phyloP scores from a whole-genome alignment of 1,140 invertebrate species.

The Euura saliciscinereae region DNA sequence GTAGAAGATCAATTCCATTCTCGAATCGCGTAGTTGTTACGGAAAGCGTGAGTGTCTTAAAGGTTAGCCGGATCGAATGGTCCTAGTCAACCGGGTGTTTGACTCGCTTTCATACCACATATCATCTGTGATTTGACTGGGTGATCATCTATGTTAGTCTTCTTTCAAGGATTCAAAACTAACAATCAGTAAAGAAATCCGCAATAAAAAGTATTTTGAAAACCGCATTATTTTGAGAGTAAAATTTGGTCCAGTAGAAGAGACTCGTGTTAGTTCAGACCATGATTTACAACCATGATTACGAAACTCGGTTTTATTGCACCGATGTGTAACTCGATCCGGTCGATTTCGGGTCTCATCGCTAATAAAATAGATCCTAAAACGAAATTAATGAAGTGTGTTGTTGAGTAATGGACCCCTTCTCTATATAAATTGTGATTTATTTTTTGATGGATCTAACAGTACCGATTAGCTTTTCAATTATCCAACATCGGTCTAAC shows the following conservation, averaged over 20 bases:
- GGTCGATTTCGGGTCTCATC: background rate
- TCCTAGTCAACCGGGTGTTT: background rate
- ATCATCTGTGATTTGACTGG: background rate
- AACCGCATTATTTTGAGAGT: background rate
- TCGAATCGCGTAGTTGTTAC: background rate
- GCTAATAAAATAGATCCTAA: background rate
- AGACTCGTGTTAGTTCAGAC: no score
- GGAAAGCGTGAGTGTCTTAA: background rate
- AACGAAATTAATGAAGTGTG: constrained; percentile 8
- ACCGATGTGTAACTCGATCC: background rate
- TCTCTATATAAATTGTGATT: constrained; percentile 3
- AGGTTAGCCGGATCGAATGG: background rate
- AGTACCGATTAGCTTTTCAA: constrained; percentile 9
- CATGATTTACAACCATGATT: background rate
- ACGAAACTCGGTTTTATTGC: background rate
- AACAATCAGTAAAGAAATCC: no score
- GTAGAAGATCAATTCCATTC: background rate
- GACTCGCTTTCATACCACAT: background rate
- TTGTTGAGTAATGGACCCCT: constrained; percentile 3
- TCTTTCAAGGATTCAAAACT: no score
- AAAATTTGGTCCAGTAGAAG: background rate
- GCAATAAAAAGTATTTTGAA: no score
- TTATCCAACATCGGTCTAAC: background rate
- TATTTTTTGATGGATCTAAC: background rate
- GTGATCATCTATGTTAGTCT: background rate